Base-by-base conservation (phyloP, 1,140 invertebrate species). In the Lasioglossum albipes region DNA sequence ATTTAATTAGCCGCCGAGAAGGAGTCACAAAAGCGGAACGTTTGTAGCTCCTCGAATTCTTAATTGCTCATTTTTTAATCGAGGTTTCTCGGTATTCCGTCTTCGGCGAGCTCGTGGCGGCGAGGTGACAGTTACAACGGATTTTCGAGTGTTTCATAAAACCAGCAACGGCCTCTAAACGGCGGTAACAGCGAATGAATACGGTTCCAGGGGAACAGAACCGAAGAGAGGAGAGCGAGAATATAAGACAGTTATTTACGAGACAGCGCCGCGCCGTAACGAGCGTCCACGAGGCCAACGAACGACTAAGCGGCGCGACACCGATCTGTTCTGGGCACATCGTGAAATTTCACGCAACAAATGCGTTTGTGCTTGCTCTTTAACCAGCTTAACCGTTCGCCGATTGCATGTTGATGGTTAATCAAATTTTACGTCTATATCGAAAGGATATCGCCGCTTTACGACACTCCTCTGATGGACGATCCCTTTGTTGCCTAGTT, bases 211-310 rank as follows among this genome's bases (percentile, higher is more conserved):
- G 70, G 67, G 71, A 49, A 49, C 36, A 68, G 74, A 80, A 78
- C 69, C 81, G 81, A 84, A 81, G 75, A 81, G 64, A 78, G 65
- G 75, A 80, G 76, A 74, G 80, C 70, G 87, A 88, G 86, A 90
- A 90, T 89, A 89, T 89, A 89, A 88, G 90, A 79, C 83, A 86
- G 90, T 91, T 90, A 91, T 91, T 91, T 91, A 91, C 89, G 90
- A 91, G 90, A 89, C 90, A 91, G 90, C 87, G 83, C 75, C 85
- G 87, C 88, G 84, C 85, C 83, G 87, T 91, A 91, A 91, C 90
- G 90, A 91, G 90, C 89, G 84, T 86, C 86, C 89, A 79, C 86
- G 90, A 89, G 89, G 89, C 90, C 90, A 89, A 87, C 84, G 86
- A 88, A 88, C 89, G 88, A 84, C 88, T 89, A 88, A 90, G 85